Conservation (phyloP, 2,797 vertebrate species). For the Bovichtus diacanthus region DNA sequence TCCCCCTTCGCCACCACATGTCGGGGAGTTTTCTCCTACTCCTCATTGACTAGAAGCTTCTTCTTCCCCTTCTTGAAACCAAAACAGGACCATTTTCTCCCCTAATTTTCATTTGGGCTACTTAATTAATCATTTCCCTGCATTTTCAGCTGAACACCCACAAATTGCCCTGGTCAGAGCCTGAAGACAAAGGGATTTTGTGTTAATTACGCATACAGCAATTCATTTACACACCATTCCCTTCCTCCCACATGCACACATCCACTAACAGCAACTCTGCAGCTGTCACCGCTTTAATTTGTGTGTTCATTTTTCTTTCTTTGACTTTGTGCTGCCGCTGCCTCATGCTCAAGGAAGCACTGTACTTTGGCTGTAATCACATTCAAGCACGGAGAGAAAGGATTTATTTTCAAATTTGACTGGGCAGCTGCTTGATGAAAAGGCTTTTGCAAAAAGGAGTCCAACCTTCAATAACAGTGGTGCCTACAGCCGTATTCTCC, state of each 20-base stretch:
- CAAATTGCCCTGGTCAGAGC: conserved; percentile 79
- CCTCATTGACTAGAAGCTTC: conserved; percentile 4
- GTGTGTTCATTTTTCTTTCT: conserved; percentile 43
- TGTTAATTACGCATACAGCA: conserved; percentile 79
- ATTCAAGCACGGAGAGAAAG: conserved; percentile 17
- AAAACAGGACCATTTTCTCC: conserved; percentile 37
- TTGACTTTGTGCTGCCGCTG: conserved; percentile 13
- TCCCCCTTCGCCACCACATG: conserved; percentile 19
- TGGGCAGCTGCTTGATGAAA: conserved; percentile 32
- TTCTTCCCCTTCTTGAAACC: conserved; percentile 25
- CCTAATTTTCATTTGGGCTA: conserved; percentile 55
- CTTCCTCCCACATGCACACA: conserved; percentile 39
- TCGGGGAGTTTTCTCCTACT: conserved; percentile 17
- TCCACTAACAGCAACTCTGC: conserved; percentile 41
- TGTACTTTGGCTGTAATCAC: conserved; percentile 47
- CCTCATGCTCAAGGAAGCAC: conserved; percentile 13
- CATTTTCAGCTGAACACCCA: conserved; percentile 73
- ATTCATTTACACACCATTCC: conserved; percentile 72
- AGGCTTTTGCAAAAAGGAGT: conserved; percentile 8
- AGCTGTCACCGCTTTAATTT: conserved; percentile 61
- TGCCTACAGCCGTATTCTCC: conserved; percentile 4
- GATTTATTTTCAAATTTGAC: conserved; percentile 28
- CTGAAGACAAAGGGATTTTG: conserved; percentile 79
- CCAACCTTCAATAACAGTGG: conserved; percentile 12
- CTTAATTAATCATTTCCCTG: conserved; percentile 78